Percentiles rank a stretch among this genome's conserved stretches.
Evolutionary conservation across 2,113 vertebrate species (phyloP).

Genomic region (Gopherus flavomarginatus): DNA sequence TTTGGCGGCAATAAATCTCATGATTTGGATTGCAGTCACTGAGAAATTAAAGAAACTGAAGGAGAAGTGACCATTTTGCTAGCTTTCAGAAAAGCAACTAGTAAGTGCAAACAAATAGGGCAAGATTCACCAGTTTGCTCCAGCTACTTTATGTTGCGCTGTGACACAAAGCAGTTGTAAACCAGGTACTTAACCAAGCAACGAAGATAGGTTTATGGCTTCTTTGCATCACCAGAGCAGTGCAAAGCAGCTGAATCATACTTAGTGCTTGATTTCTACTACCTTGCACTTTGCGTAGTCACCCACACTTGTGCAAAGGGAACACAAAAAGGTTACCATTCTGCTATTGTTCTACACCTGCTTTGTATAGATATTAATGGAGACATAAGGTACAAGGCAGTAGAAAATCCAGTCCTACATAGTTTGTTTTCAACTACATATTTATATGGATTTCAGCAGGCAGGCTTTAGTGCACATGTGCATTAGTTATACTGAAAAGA

Average conservation of each 20-base stretch:
- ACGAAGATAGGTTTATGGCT: not conserved
- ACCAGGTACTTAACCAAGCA: constrained; percentile 22
- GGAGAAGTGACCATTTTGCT: constrained; percentile 1
- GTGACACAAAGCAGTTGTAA: constrained; percentile 23
- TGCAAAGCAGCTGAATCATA: not conserved
- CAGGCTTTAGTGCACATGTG: not conserved
- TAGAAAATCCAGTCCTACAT: not conserved
- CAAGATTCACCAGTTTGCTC: not conserved
- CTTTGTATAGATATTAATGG: not conserved
- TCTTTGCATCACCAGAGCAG: constrained; percentile 22
- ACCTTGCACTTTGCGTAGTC: not conserved
- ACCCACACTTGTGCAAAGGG: not conserved
- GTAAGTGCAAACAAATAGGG: not conserved
- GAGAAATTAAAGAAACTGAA: constrained; percentile 17
- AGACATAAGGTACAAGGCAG: not conserved
- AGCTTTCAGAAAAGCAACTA: not conserved
- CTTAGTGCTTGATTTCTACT: constrained; percentile 7
- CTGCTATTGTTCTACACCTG: not conserved
- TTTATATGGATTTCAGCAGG: not conserved
- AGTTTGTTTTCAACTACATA: not conserved
- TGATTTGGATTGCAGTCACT: not conserved
- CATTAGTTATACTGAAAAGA: not conserved
- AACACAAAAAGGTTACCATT: not conserved
- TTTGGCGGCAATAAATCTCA: not conserved
- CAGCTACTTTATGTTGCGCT: not conserved